Base-by-base conservation (phyloP, 2,888 invertebrate genomes). In the Heliconius erato region DNA sequence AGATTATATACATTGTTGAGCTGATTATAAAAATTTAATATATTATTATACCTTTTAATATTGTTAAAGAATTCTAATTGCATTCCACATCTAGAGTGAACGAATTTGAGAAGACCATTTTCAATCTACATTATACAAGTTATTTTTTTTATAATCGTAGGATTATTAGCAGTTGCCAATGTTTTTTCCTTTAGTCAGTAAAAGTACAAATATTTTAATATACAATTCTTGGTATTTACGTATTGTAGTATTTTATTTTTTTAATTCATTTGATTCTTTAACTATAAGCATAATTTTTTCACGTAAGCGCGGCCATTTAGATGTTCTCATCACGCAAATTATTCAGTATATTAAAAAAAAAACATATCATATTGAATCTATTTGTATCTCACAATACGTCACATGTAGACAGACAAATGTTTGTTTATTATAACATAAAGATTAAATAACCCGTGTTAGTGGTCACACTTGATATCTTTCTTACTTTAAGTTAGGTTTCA, bases 121-220 rank as follows among this genome's bases (percentile, higher is more conserved):
- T 95, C 94, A 95, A 94, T 95, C 95, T 95, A 95, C 95, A 95
- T 95, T 95, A 94, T 96, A 95, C 94, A 94, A 94, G 92, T 94
- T 93, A 92, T 94, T 95, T 95, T 94, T 95, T 96, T 96, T 95
- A 95, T 94, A 94, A 94, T 93, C 92, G 92, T 96, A 96, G 94
- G 94, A 93, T 95, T 95, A 95, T 95, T 95, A 96, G 95, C 95
- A 94, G 95, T 95, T 95, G 95, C 96, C 95, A 95, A 96, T 95
- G 95, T 95, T 95, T 95, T 95, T 97, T 97, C 96, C 96, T 97
- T 97, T 97, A 97, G 97, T 97, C 97, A 97, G 97, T 97, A 97
- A 97, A 97, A 97, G 97, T 97, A 97, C 97, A 97, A 97, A 97
- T 97, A 97, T 97, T 97, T 97, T 95, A 96, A 96, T 96, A 96